phyloP scores from a whole-genome alignment of 2,113 vertebrate genomes.

The Cryptomyrus ogoouensis region DNA sequence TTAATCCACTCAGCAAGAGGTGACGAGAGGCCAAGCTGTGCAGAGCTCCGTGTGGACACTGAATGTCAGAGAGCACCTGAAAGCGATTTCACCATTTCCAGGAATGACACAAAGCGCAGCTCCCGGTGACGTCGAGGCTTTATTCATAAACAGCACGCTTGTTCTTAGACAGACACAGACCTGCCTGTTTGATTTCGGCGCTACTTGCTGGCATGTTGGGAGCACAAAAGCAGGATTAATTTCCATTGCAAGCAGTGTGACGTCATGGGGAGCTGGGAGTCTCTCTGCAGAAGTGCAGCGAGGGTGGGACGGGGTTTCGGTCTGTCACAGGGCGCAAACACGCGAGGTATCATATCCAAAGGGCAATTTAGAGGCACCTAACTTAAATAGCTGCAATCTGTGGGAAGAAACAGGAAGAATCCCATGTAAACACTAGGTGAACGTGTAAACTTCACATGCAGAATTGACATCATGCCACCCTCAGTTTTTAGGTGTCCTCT shows the following conservation, averaged over 20 bases:
- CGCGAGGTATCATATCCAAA: background rate
- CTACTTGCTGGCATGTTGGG: background rate
- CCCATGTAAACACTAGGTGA: background rate
- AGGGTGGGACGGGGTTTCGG: background rate
- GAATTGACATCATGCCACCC: background rate
- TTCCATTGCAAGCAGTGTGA: background rate
- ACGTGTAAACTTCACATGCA: background rate
- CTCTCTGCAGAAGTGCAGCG: background rate
- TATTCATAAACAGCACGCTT: background rate
- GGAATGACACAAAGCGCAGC: background rate
- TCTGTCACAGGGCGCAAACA: background rate
- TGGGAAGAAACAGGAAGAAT: background rate
- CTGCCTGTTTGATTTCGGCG: background rate
- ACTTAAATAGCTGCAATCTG: background rate
- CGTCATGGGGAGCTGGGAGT: background rate
- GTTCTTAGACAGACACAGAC: background rate
- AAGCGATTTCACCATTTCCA: background rate
- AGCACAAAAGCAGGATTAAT: background rate
- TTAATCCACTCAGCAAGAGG: background rate
- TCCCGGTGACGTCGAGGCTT: background rate
- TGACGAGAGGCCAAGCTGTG: background rate
- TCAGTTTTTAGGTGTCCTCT: background rate
- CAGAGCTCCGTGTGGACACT: background rate
- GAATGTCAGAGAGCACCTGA: background rate
- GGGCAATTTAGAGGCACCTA: background rate